Evolutionary conservation across 2,797 vertebrate genomes (phyloP), one percentile per base, ranked within the genome.

Genomic region (Cynodonichthys magdalenae): DNA sequence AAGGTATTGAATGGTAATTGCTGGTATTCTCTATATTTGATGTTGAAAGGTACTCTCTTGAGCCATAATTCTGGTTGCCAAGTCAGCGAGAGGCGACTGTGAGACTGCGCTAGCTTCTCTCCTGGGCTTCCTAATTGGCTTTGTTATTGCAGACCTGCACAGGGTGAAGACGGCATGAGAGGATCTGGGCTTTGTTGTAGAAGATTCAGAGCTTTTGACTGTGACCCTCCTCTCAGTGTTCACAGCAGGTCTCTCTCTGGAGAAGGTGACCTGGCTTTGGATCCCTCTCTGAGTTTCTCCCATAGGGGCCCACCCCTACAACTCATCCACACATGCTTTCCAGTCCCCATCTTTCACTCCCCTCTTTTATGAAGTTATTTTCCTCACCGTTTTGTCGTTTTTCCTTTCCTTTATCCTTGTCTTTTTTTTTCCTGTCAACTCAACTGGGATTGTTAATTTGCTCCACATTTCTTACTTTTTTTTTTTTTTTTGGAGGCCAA

Each of bases 71-170:
- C 81, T 77, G 79, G 88, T 89, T 91, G 87, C 90, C 87, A 90
- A 90, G 90, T 91, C 87, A 91, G 88, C 83, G 75, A 79, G 77
- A 83, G 87, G 86, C 75, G 75, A 88, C 88, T 63, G 77, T 72
- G 79, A 89, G 85, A 71, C 83, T 63, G 75, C 15, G 57, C 72
- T 69, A 20, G 71, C 82, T 74, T 72, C 75, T 86, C 90, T 88
- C 91, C 42, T 62, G 90, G 89, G 90, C 65, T 89, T 92, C 86
- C 85, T 92, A 92, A 92, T 91, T 92, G 91, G 89, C 89, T 89
- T 89, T 90, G 89, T 90, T 90, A 90, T 91, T 92, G 90, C 86
- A 88, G 86, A 91, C 83, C 83, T 81, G 89, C 77, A 82, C 77
- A 72, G 80, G 85, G 79, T 81, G 84, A 81, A 87, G 80, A 80